Evolutionary conservation across 2,797 vertebrate genomes (phyloP), one percentile per base, ranked within the genome.

Genomic region (Arrhamphus sclerolepis): DNA sequence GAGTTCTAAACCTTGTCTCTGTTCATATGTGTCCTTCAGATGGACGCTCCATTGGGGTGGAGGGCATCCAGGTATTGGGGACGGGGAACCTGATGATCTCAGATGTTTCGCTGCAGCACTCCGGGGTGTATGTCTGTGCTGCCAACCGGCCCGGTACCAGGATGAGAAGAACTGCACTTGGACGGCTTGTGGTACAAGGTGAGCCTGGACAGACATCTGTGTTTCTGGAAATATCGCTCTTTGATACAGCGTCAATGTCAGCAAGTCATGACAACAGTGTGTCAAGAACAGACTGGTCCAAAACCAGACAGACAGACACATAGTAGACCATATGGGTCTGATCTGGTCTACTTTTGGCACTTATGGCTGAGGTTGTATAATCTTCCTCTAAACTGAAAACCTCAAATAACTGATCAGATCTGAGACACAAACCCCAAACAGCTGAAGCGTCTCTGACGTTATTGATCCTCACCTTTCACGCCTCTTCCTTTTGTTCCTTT

Each of bases 31-130:
- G 26, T 56, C 18, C 29, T 17, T 40, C 77, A 94, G 93, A 94
- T 0, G 92, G 93, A 4, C 81, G 88, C 46, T 93, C 93, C 55
- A 93, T 94, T 0, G 87, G 93, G 0, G 86, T 94, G 46, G 93
- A 94, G 65, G 93, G 93, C 0, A 92, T 94, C 72, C 92, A 94
- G 77, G 93, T 94, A 13, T 80, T 94, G 16, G 93, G 95, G 2
- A 92, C 93, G 0, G 86, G 94, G 46, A 95, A 93, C 77, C 87
- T 94, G 67, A 92, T 93, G 92, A 94, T 95, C 82, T 93, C 93
- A 0, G 90, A 94, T 1, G 84, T 92, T 29, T 90, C 90, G 0
- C 86, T 95, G 68, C 87, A 93, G 70, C 93, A 93, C 60, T 92
- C 89, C 0, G 93, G 93, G 0, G 78, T 94, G n/a, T 93, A 93